Base-by-base conservation (phyloP, 1,140 invertebrate genomes). In the Radopholus similis region DNA sequence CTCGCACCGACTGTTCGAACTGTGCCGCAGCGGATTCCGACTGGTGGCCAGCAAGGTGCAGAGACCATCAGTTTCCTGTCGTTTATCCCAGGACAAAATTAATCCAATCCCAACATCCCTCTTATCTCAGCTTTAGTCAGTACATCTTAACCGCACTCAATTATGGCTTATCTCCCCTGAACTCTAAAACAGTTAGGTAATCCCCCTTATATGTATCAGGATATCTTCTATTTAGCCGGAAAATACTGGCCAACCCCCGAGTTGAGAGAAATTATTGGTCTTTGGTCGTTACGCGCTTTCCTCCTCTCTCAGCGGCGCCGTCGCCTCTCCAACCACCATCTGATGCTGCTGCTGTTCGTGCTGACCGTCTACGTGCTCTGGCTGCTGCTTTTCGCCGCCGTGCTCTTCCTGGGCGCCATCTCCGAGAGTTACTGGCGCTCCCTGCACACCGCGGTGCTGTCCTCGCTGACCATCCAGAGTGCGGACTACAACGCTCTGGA, bases 401-500 rank as follows among this genome's bases (percentile, higher is more conserved):
- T 72, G 18, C 38, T 72, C 9, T 71, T 23, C 38, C 44, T n/a
- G 30, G 55, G 34, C 26, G 72, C 73, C 28, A 75, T 70, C 34
- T 32, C 68, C 23, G 70, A 72, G 21, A 68, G 71, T 37, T 74
- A 37, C 21, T 72, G 72, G 72, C 72, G 60, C 23, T 75, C 70
- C 5, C 34, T 72, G 26, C 74, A 75, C 51, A 76, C 70, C 28
- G 72, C 72, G 2, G 37, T 69, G 8, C 70, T 72, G 26, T 72
- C 70, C 26, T 70, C 70, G 11, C 51, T 72, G n/a, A 72, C 70
- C 11, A 70, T 72, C 38, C 72, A 72, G 70, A 74, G 53, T 32
- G 38, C 64, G n/a, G 70, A 72, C 32, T 72, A 72, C 51, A 72
- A 74, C 37, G 37, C 55, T n/a, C 66, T 72, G 18, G 42, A 34